Evolutionary conservation across 2,113 vertebrate genomes (phyloP), one percentile per base, ranked within the genome.

Genomic region (Gila orcuttii): DNA sequence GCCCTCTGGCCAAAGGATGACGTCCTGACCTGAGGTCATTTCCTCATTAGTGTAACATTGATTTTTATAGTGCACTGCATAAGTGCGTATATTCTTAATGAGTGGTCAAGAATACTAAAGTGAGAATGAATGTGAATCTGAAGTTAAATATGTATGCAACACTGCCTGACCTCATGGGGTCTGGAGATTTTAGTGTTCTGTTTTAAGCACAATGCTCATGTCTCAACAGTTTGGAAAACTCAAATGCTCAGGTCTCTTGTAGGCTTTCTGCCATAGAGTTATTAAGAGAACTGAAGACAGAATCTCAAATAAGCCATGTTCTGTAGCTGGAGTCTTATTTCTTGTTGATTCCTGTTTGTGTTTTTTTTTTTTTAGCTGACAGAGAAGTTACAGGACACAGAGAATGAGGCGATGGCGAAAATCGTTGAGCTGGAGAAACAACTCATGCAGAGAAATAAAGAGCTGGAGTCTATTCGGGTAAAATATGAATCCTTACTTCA

Each of bases 391-490:
- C 96, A 97, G 93, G 98, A 99, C 92, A 94, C 96, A 87, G 98
- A 99, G 93, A 98, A 99, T 0, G 97, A 99, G 91, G 97, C 97
- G 82, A 97, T 99, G 95, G 96, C 97, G 92, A 95, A 97, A 86
- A 97, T 99, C 75, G 97, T 98, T 0, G 98, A 99, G 88, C 93
- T 99, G 92, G 97, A 99, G 92, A 98, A 97, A 91, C 97, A 97
- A 89, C 94, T 99, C 85, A 95, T 99, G 88, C 96, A 97, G 79
- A 94, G 95, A 33, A 97, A 99, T 90, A 98, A 98, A 91, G 97
- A 99, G 15, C 95, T 90, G 66, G 89, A 87, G 1, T 85, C 89
- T 36, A 6, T 90, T 66, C 82, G 85, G 89, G 87, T 90, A 33
- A 88, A 87, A 76, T 11, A 50, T 62, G 68, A 21, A 31, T 28